Base-by-base conservation (phyloP, 2,113 vertebrate genomes). In the Vanacampus margaritifer region DNA sequence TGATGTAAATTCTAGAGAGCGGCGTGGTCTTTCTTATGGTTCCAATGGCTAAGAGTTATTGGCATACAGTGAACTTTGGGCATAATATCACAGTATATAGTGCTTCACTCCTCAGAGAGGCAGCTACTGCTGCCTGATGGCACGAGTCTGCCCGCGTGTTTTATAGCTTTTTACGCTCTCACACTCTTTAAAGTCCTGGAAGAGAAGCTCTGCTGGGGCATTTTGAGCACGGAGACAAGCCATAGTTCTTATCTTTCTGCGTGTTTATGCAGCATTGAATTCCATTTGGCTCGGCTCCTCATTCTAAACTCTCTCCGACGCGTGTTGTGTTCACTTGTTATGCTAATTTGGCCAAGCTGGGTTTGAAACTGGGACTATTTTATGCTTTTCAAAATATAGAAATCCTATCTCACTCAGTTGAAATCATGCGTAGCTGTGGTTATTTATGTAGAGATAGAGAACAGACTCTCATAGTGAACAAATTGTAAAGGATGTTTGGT, bases 61-160 rank as follows among this genome's bases (percentile, higher is more conserved):
- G 78, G 80, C 64, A 74, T 80, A 75, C 80, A 87, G 83, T 89
- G 86, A 87, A 81, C 81, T 79, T 81, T 82, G 82, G 76, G 86
- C 79, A 78, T 79, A 73, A 78, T 79, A 73, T 19, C 19, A 32
- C 28, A 32, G 28, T 32, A 32, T 57, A 53, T 53, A 19, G 54
- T 32, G 54, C 32, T 13, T 75, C 74, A 72, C 71, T 79, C 86
- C 67, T 77, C 24, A 1, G 80, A 87, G 81, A 81, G 59, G 69
- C 43, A 41, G 46, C 76, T 78, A 81, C 79, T 65, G 72, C 68
- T 65, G 78, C 67, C 72, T 79, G 67, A 74, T 73, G 78, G 76
- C 71, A 70, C 67, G 51, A 35, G 63, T 54, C 67, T 71, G 23
- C 26, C 48, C 64, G 63, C 50, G 53, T 75, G 67, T 81, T 83